Evolutionary conservation across 1,140 invertebrate species (phyloP), one percentile per base, ranked within the genome.

Genomic region (Brachionus plicatilis): DNA sequence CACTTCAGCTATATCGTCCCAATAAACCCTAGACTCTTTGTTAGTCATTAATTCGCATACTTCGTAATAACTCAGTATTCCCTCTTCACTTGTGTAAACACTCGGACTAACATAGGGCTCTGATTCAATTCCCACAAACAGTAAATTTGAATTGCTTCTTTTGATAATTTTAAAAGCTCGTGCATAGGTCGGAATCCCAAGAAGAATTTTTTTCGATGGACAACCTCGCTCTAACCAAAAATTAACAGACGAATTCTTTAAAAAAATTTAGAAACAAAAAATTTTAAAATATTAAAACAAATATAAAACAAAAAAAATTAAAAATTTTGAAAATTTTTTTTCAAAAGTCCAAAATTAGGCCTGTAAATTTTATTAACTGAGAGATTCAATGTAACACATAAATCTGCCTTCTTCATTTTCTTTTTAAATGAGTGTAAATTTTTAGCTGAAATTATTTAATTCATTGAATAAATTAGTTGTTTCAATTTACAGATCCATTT

Each of bases 181-280:
- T n/a, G 95, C 95, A 87, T 97, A 97, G 0, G 95, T 96, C 0
- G 96, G 94, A 94, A 97, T 95, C 86, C 96, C 96, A 87, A 98
- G 95, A 68, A 98, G 92, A 70, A 98, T 91, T 89, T 98, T 98
- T 86, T 96, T 94, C 87, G 96, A 96, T 1, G 96, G 96, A n/a
- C 96, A 94, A 37, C 96, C 96, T 85, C 78, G 41, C 87, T 94
- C 92, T 56, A 96, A 86, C 86, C 96, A 95, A 89, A 95, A 94
- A 87, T 94, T 93, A 27, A 97, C 56, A 6, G 85, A 84, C 37
- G 80, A 86, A 24, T 85, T 85, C 79, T 82, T 17, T 0, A 5
- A 41, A 41, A 33, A 65, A 80, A 37, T 9, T 66, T 41, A 65
- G 27, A 29, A 65, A 33, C 65, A 50, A 27, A 50, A 33, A 70